Evolutionary conservation across 2,888 invertebrate genomes (phyloP).

Genomic region (Conistra vaccinii): DNA sequence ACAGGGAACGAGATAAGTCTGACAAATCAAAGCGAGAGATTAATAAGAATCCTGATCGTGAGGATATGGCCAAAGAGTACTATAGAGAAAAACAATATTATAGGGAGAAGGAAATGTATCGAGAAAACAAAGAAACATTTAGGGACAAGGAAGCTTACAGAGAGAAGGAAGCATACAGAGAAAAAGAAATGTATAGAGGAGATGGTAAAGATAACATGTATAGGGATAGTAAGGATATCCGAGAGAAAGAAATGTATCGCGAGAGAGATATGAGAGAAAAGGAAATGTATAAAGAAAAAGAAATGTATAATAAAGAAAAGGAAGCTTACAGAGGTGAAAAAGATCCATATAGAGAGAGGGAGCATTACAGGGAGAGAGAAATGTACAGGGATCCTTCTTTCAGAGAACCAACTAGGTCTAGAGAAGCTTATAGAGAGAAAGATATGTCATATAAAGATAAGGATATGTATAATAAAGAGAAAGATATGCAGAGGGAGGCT

Average conservation of each 20-base stretch:
- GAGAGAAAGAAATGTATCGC: conserved; percentile 82
- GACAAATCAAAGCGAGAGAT: conserved; percentile 86
- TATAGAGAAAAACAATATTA: conserved; percentile 88
- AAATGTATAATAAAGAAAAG: conserved; percentile 67
- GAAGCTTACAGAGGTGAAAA: conserved; percentile 76
- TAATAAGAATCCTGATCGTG: conserved; percentile 82
- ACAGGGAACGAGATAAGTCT: conserved; percentile 87
- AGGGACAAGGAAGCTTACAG: conserved; percentile 81
- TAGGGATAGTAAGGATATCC: conserved; percentile 78
- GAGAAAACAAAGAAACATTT: conserved; percentile 80
- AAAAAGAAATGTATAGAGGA: conserved; percentile 78
- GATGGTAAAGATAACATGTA: conserved; percentile 71
- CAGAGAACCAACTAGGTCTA: conserved; percentile 77
- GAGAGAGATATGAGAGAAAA: conserved; percentile 82
- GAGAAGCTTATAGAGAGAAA: conserved; percentile 82
- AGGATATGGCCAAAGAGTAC: conserved; percentile 87
- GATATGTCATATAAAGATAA: conserved; percentile 65
- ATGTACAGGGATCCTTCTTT: conserved; percentile 79
- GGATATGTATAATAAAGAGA: conserved; percentile 75
- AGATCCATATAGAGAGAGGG: conserved; percentile 85
- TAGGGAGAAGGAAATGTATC: conserved; percentile 78
- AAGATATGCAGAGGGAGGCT: conserved; percentile 82
- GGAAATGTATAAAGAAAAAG: conserved; percentile 76
- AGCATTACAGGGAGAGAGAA: conserved; percentile 82
- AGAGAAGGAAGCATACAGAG: conserved; percentile 78